A percentile compares a stretch with the other conserved stretches of the same genome.
Conservation (phyloP, 2,888 invertebrate species). For the Ptycholaimellus sp. region DNA sequence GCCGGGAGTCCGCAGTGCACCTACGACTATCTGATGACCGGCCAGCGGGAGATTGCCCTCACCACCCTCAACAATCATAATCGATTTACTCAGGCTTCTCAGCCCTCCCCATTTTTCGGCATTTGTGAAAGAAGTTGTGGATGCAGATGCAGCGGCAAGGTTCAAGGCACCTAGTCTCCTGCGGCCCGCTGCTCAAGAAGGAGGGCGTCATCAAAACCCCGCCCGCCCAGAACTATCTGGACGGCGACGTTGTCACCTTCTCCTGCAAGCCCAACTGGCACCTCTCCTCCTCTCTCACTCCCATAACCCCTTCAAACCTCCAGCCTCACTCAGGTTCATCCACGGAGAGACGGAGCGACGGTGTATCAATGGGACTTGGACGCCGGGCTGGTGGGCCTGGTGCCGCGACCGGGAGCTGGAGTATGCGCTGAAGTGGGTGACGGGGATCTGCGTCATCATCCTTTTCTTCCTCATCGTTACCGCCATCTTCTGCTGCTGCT, state of each 20-base stretch:
- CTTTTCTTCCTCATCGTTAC: conserved; percentile 10
- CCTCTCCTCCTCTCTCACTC: too few relatives aligned
- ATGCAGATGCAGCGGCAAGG: conserved; percentile 1
- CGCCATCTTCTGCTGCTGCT: conserved; percentile 11
- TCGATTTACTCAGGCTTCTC: too few relatives aligned
- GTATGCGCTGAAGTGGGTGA: conserved; percentile 13
- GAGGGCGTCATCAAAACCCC: conserved; percentile 14
- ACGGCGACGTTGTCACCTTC: conserved; percentile 15
- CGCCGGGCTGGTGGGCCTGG: conserved; percentile 16
- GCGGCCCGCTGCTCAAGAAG: conserved; percentile 13
- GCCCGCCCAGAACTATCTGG: conserved; percentile 16
- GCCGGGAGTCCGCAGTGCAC: conserved; percentile 10
- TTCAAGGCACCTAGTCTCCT: conserved; percentile 10
- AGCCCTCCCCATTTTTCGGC: too few relatives aligned
- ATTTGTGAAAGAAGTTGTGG: too few relatives aligned
- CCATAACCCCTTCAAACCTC: too few relatives aligned
- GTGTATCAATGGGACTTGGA: conserved; percentile 16
- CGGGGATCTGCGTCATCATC: conserved; percentile 10
- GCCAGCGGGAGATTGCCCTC: conserved; percentile 13
- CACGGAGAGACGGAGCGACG: conserved; percentile 13
- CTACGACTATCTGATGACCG: conserved; percentile 14
- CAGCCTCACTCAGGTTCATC: too few relatives aligned
- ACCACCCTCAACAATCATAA: conserved; percentile 11
- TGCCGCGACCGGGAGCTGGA: conserved; percentile 12
- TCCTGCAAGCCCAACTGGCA: conserved; percentile 16